phyloP scores from a whole-genome alignment of 1,140 invertebrate species.

The Sycophaga agraensis region DNA sequence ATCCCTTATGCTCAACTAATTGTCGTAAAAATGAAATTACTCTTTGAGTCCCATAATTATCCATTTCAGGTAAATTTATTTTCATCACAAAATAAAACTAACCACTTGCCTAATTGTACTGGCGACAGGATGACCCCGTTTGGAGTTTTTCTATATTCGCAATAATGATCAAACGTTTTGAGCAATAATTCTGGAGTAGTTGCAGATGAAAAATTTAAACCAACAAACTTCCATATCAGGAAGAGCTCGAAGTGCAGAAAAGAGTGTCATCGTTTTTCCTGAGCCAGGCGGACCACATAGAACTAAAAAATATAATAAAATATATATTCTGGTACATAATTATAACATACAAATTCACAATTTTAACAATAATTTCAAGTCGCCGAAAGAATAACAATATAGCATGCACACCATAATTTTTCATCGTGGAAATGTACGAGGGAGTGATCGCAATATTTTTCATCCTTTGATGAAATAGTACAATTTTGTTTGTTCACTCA shows the following conservation, averaged over 20 bases:
- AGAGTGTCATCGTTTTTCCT: constrained; percentile 99
- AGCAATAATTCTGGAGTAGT: constrained; percentile 96
- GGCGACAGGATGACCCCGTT: constrained; percentile 95
- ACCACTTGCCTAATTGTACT: constrained; percentile 96
- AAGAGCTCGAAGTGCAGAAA: constrained; percentile 92
- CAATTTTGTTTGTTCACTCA: no score
- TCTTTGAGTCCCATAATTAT: constrained; percentile 96
- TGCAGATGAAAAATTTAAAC: constrained; percentile 98
- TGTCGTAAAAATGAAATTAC: constrained; percentile 98
- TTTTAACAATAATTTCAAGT: no score
- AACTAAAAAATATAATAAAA: constrained; percentile 62
- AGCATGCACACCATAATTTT: no score
- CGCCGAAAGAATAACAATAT: no score
- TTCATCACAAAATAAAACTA: constrained; percentile 99
- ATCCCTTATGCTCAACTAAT: constrained; percentile 92
- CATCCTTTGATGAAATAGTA: no score
- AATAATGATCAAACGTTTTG: constrained; percentile 99
- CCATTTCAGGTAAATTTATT: constrained; percentile 99
- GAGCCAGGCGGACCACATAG: constrained; percentile 98
- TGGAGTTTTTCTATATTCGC: constrained; percentile 96
- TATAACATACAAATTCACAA: no score
- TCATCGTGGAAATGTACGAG: no score
- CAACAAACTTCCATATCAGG: constrained; percentile 99
- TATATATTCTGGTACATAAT: no score
- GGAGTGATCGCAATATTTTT: no score